Evolutionary conservation across 2,113 vertebrate species (phyloP).

Genomic region (Peromyscus polionotus): DNA sequence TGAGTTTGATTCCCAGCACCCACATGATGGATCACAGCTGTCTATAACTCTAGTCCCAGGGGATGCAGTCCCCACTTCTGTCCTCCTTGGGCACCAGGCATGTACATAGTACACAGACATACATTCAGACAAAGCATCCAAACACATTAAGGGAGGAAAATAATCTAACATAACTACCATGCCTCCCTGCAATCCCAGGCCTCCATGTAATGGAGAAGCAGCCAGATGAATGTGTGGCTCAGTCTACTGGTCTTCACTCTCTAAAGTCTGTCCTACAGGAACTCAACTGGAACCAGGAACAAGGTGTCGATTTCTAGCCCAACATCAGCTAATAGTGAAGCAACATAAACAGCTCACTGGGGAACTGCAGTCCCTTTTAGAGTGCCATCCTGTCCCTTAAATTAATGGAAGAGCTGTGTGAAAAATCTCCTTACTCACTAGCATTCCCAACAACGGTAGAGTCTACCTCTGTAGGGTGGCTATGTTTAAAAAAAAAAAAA

Average conservation of each 20-base stretch:
- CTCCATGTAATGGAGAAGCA: neutral
- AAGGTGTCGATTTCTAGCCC: neutral
- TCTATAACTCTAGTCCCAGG: neutral
- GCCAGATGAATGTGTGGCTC: neutral
- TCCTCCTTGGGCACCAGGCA: neutral
- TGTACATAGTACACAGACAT: neutral
- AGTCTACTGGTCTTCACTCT: neutral
- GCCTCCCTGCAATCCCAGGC: neutral
- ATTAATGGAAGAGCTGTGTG: neutral
- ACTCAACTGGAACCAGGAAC: neutral
- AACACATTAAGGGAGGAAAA: neutral
- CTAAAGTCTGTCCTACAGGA: neutral
- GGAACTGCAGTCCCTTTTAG: neutral
- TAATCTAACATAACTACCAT: neutral
- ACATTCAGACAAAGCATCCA: neutral
- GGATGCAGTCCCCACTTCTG: neutral
- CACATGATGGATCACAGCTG: neutral
- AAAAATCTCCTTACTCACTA: neutral
- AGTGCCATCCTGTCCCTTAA: slow-evolving; percentile 13
- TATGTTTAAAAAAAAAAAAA: neutral
- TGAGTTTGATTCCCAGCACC: neutral
- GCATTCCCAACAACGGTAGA: neutral
- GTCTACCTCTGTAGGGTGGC: neutral
- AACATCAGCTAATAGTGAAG: neutral
- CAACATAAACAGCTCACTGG: neutral